Conservation (phyloP, 2,113 vertebrate species). For the Hypocryptadius cinnamomeus region DNA sequence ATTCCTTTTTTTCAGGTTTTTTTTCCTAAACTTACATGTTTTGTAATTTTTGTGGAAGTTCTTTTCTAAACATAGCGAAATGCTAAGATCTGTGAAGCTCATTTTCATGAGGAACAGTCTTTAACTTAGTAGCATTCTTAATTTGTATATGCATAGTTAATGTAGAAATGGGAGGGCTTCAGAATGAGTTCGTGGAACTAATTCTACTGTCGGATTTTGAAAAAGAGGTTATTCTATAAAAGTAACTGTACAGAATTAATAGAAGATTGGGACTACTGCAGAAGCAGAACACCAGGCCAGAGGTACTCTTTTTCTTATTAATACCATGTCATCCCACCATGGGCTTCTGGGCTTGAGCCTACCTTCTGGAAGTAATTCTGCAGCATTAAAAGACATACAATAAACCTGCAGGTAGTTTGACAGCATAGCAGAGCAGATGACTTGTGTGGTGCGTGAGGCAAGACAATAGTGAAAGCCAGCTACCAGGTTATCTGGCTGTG, state of each 20-base stretch:
- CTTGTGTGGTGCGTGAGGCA: background rate
- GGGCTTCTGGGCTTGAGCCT: background rate
- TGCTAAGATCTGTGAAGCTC: background rate
- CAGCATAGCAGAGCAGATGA: background rate
- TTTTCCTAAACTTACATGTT: background rate
- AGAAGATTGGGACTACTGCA: background rate
- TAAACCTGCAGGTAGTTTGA: background rate
- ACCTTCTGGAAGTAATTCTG: background rate
- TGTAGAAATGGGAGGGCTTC: background rate
- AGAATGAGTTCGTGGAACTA: background rate
- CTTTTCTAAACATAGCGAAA: background rate
- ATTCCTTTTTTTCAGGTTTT: background rate
- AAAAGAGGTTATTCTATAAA: background rate
- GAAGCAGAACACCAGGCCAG: background rate
- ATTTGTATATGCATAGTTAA: background rate
- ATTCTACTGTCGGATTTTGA: background rate
- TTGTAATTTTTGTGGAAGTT: background rate
- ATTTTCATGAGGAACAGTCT: background rate
- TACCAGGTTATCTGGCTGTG: background rate
- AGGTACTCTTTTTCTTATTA: background rate
- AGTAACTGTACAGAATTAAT: background rate
- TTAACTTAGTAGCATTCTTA: background rate
- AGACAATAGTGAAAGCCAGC: background rate
- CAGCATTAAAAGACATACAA: background rate
- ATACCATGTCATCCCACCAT: background rate